Conservation (phyloP, 2,888 invertebrate genomes). For the Pollenia labialis region DNA sequence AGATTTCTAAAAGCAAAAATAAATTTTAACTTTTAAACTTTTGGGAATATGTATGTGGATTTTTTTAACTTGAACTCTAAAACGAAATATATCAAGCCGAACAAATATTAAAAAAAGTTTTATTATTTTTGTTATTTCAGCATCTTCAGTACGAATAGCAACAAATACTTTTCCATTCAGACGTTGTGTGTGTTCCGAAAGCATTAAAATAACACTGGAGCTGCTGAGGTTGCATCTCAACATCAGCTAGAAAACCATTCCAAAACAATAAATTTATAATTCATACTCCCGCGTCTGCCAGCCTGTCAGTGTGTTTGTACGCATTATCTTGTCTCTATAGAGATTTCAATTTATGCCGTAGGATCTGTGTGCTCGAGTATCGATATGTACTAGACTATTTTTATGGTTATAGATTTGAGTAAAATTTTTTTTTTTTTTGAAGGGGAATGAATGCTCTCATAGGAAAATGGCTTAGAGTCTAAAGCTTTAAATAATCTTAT, state of each 20-base stretch:
- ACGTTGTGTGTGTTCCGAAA: slow-evolving; percentile 3
- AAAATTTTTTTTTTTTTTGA: slow-evolving; percentile 6
- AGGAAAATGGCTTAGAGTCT: slow-evolving; percentile 4
- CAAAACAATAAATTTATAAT: slow-evolving; percentile 18
- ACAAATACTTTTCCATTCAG: slow-evolving; percentile 33
- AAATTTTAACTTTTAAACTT: slow-evolving; percentile 12
- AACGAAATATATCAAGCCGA: slow-evolving; percentile 4
- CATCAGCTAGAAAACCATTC: slow-evolving; percentile 18
- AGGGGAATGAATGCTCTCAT: not conserved
- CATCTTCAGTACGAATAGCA: slow-evolving; percentile 2
- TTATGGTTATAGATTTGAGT: slow-evolving; percentile 46
- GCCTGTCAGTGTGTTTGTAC: slow-evolving; percentile 9
- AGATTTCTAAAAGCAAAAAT: slow-evolving; percentile 19
- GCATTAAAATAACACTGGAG: not conserved
- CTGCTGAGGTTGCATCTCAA: not conserved
- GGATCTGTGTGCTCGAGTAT: slow-evolving; percentile 33
- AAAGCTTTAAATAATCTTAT: slow-evolving; percentile 17
- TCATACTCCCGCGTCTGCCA: not conserved
- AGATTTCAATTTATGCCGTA: slow-evolving; percentile 40
- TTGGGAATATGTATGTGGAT: slow-evolving; percentile 23
- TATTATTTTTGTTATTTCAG: slow-evolving; percentile 27
- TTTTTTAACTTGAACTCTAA: not conserved
- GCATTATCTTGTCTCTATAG: slow-evolving; percentile 28
- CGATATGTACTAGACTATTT: slow-evolving; percentile 19
- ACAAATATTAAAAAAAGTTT: slow-evolving; percentile 51